Evolutionary conservation across 1,140 invertebrate species (phyloP), one percentile per base, ranked within the genome.

Genomic region (Steinernema khuongi): DNA sequence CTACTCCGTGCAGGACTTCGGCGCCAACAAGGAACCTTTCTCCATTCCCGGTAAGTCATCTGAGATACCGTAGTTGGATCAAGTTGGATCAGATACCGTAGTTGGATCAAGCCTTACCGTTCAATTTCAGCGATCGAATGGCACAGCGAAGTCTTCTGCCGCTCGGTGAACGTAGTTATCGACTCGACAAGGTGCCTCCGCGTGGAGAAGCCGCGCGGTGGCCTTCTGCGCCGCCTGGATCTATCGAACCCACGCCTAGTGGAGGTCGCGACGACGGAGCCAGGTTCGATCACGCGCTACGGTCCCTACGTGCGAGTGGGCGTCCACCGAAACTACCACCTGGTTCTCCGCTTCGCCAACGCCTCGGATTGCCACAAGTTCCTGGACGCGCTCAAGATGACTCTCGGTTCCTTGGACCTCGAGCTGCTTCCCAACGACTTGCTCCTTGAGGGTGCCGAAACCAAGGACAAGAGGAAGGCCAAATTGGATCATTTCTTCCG

Each of bases 401-500:
- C 68, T 32, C 75, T 77, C 18, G 28, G 30, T 31, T 0, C 36
- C 31, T 7, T 41, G n/a, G n/a, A n/a, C n/a, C n/a, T n/a, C n/a
- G n/a, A n/a, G n/a, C n/a, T n/a, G n/a, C n/a, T n/a, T n/a, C n/a
- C 68, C n/a, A 89, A 93, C 68, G 94, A 97, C 78, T 89, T 93
- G 60, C 93, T 99, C 88, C 86, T 97, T 67, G 90, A 92, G 22
- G 92, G 94, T 81, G 96, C 96, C 11, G 94, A 97, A 87, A 99
- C 96, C 0, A 92, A 94, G 81, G 94, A 97, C 83, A 89, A 96
- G 66, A 87, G 96, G 30, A 94, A 98, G 81, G 91, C 92, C 78
- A 91, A 94, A 79, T 85, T 99, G 30, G 96, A 98, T 83, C 94
- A 97, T 87, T 99, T 99, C 88, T 99, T 99, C 87, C 90, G 96